phyloP scores from a whole-genome alignment of 2,113 vertebrate genomes.

The Takifugu bimaculatus region DNA sequence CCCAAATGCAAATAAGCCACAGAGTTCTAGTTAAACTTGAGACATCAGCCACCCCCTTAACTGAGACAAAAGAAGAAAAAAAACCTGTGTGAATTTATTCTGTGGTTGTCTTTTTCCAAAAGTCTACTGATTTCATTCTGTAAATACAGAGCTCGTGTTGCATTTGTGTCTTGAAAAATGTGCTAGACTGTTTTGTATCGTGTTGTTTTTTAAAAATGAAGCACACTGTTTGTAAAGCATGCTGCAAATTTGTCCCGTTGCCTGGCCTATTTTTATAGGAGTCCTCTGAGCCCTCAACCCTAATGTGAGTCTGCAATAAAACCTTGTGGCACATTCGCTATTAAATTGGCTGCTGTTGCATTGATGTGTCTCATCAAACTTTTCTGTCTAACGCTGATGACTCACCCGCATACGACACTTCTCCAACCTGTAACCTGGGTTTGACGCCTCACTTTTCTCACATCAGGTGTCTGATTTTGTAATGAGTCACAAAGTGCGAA shows the following conservation, averaged over 20 bases:
- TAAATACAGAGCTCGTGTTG: constrained; percentile 40
- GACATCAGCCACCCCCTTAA: too few species aligned
- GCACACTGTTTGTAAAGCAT: constrained; percentile 65
- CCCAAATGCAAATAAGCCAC: background rate
- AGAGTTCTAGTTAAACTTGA: background rate
- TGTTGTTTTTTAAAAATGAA: constrained; percentile 59
- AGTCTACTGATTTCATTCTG: constrained; percentile 24
- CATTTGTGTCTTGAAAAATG: constrained; percentile 45
- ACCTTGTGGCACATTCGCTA: constrained; percentile 37
- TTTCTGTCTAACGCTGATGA: constrained; percentile 4
- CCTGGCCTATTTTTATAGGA: constrained; percentile 16
- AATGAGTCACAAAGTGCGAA: background rate
- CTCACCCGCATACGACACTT: constrained; percentile 4
- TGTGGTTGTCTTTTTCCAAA: constrained; percentile 21
- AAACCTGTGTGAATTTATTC: too few species aligned
- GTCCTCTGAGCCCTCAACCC: constrained; percentile 13
- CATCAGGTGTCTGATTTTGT: background rate
- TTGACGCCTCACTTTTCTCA: constrained; percentile 1
- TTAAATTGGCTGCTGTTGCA: constrained; percentile 23
- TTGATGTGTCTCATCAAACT: constrained; percentile 3
- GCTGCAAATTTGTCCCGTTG: constrained; percentile 36
- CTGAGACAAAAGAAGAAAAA: too few species aligned
- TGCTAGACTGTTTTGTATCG: constrained; percentile 61
- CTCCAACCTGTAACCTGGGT: background rate
- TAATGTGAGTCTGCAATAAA: constrained; percentile 18